Evolutionary conservation across 2,797 vertebrate genomes (phyloP).

Genomic region (Phyllotis vaccarum): DNA sequence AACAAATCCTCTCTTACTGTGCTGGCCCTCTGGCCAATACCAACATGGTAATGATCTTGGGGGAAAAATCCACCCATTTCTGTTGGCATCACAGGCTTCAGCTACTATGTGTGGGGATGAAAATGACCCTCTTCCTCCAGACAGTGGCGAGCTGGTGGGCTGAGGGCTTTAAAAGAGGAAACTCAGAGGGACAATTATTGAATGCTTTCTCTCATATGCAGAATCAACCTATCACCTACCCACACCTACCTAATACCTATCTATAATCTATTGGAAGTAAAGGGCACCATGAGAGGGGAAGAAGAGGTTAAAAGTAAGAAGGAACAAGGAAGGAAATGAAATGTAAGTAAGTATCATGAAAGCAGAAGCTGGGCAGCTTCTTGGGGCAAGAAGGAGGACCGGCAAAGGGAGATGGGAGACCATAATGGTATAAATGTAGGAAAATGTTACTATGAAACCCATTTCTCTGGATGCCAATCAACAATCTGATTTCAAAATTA

Average conservation of each 20-base stretch:
- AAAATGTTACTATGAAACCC: background rate
- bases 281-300: background rate
- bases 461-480: background rate
- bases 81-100: slow-evolving; percentile 64
- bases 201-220: background rate
- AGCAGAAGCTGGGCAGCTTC: background rate
- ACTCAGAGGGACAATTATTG: background rate
- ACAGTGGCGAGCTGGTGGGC: slow-evolving; percentile 44
- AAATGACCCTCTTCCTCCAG: slow-evolving; percentile 63
- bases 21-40: slow-evolving; percentile 76
- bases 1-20: slow-evolving; percentile 79
- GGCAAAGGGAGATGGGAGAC: background rate
- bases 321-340: background rate
- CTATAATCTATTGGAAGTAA: background rate
- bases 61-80: slow-evolving; percentile 65
- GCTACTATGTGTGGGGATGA: slow-evolving; percentile 64
- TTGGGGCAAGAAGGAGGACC: background rate
- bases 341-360: background rate
- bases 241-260: background rate
- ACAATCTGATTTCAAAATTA: background rate
- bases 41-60: slow-evolving; percentile 76
- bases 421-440: too few species aligned
- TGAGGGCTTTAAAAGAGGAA: slow-evolving; percentile 29
- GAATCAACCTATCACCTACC: background rate
- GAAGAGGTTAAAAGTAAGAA: background rate